A percentile compares a stretch with the other conserved stretches of the same genome.
Evolutionary conservation across 1,140 invertebrate genomes (phyloP).

Genomic region (Lutraria rhynchaena): DNA sequence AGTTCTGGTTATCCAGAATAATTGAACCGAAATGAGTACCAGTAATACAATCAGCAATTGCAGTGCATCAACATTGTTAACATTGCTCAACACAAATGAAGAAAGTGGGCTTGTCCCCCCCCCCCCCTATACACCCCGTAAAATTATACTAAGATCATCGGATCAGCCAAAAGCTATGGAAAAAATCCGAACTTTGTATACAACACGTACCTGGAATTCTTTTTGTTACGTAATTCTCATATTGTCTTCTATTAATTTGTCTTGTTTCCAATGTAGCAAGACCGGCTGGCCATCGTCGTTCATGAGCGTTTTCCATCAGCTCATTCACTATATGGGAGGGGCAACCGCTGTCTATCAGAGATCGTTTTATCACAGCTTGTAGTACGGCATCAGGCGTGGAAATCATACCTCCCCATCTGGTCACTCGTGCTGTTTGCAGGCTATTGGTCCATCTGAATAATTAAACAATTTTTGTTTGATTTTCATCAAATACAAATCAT

Average conservation of each 20-base stretch:
- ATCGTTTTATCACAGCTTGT: slow-evolving; percentile 91
- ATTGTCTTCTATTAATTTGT: slow-evolving; percentile 92
- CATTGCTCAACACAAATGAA: not conserved
- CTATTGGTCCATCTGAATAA: slow-evolving; percentile 91
- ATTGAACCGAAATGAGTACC: no score
- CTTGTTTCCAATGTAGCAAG: slow-evolving; percentile 95
- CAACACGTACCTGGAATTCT: slow-evolving; percentile 89
- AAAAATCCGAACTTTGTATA: no score
- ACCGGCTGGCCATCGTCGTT: slow-evolving; percentile 95
- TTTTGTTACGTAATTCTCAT: slow-evolving; percentile 97
- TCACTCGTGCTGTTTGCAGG: slow-evolving; percentile 92
- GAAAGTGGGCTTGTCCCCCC: no score
- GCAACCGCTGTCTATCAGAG: slow-evolving; percentile 92
- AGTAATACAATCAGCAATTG: no score
- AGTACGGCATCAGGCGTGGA: slow-evolving; percentile 96
- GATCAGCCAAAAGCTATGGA: no score
- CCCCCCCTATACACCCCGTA: no score
- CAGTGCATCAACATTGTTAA: no score
- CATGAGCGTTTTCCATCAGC: slow-evolving; percentile 98
- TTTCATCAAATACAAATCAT: no score
- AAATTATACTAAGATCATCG: no score
- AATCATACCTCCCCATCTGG: slow-evolving; percentile 98
- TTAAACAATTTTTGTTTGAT: no score
- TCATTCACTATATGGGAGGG: slow-evolving; percentile 95
- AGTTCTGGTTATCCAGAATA: no score